Percentiles rank a stretch among this genome's conserved stretches.
These are phyloP conservation scores for Ceyx erithaca DNA, from an alignment of 2,797 vertebrate species.

Conservation along the genomic window DNA sequence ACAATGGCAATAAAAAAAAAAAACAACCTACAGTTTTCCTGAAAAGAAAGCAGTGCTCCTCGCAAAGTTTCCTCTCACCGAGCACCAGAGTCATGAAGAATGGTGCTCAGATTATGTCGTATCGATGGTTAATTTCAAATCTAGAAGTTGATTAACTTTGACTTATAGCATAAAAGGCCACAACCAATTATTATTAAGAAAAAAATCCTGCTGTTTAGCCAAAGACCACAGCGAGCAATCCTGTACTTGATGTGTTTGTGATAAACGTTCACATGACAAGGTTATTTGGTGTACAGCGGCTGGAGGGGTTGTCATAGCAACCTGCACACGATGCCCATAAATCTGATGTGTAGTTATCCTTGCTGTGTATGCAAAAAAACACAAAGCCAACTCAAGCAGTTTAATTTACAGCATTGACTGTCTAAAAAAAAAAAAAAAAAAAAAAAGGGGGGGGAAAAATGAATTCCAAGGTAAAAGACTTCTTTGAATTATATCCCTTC, in stretches of 20 bases:
- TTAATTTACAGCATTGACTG: constrained; percentile 75
- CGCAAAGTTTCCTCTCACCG: constrained; percentile 52
- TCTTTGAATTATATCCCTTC: constrained; percentile 61
- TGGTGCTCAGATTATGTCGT: constrained; percentile 19
- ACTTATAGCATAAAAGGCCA: constrained; percentile 77
- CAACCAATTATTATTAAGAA: constrained; percentile 81
- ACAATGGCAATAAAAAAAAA: background rate
- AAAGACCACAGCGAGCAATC: constrained; percentile 70
- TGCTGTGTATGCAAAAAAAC: constrained; percentile 84
- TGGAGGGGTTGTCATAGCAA: constrained; percentile 83
- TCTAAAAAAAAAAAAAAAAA: background rate
- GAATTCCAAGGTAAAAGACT: constrained; percentile 70
- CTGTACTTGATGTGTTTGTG: constrained; percentile 81
- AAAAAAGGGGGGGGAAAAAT: background rate
- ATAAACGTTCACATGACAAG: constrained; percentile 85
- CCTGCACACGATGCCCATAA: constrained; percentile 81
- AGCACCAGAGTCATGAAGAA: constrained; percentile 50
- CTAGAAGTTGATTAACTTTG: constrained; percentile 78
- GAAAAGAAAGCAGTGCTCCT: constrained; percentile 39
- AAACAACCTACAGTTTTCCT: background rate
- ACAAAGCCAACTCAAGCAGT: constrained; percentile 77
- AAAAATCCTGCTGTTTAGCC: constrained; percentile 81
- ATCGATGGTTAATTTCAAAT: constrained; percentile 73
- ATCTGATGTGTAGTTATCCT: constrained; percentile 85
- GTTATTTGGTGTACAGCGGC: constrained; percentile 84